Percentiles rank a stretch among this genome's conserved stretches.
These are phyloP conservation scores for Rhopilema esculentum DNA, from an alignment of 30 jellyfish, hydroid and myxozoan genomes.

Conservation along the genomic window DNA sequence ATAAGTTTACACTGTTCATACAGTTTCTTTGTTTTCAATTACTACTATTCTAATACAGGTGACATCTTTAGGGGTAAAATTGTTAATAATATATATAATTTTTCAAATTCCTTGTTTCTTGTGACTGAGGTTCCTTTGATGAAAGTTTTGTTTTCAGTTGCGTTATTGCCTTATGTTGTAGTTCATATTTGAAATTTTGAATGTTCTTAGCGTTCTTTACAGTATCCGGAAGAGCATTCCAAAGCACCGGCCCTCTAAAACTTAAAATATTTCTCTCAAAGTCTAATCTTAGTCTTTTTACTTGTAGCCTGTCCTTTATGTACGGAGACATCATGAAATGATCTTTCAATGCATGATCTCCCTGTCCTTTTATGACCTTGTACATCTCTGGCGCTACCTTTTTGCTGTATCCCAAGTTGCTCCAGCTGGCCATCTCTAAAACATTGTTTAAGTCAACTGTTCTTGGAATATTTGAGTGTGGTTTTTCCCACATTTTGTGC, in stretches of 20 bases:
- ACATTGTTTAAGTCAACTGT: constrained; percentile 13
- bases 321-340: constrained; percentile 42
- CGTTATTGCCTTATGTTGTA: constrained; percentile 17
- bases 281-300: no score
- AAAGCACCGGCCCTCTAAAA: constrained; percentile 57
- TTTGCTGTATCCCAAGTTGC: constrained; percentile 9
- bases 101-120: constrained; percentile 4
- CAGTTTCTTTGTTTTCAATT: constrained; percentile 1
- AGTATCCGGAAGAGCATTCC: constrained; percentile 59
- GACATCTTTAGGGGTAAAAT: background rate
- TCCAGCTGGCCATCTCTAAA: constrained; percentile 15
- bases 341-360: constrained; percentile 44
- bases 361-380: constrained; percentile 47
- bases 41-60: constrained; percentile 32
- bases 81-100: constrained; percentile 24
- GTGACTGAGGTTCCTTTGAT: constrained; percentile 22
- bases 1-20: constrained; percentile 44
- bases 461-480: no score
- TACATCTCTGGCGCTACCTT: constrained; percentile 37
- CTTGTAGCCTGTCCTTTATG: constrained; percentile 3
- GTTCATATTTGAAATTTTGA: constrained; percentile 34
- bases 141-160: constrained; percentile 34
- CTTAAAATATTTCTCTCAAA: background rate
- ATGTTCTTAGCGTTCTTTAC: constrained; percentile 51
- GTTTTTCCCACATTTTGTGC: no score